A percentile compares a stretch with the other conserved stretches of the same genome.
Evolutionary conservation across 2,113 vertebrate species (phyloP).

Genomic region (Oryzias melastigma): DNA sequence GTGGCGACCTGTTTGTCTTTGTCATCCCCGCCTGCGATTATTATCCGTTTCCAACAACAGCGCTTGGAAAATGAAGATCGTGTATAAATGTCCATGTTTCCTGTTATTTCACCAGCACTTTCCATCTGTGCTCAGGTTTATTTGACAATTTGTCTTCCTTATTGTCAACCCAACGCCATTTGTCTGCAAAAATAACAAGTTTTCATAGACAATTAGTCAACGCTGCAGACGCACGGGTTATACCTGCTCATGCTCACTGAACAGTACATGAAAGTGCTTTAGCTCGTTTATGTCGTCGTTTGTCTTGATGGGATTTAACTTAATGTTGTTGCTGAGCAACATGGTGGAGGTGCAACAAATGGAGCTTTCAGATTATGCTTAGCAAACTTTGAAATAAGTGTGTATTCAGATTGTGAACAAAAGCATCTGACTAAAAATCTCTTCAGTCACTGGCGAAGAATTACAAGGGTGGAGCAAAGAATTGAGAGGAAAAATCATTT

Average conservation of each 20-base stretch:
- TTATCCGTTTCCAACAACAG: not conserved
- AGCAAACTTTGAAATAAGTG: not conserved
- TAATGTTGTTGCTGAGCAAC: constrained; percentile 1
- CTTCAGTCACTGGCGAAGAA: too few species aligned
- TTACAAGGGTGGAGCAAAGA: too few species aligned
- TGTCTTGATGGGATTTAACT: not conserved
- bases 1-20: not conserved
- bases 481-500: too few species aligned
- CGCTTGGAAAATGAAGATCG: not conserved
- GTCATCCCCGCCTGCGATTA: not conserved
- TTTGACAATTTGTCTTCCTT: constrained; percentile 28
- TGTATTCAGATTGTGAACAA: not conserved
- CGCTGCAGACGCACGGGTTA: not conserved
- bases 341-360: not conserved
- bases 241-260: not conserved
- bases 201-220: constrained; percentile 2
- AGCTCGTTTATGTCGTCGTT: not conserved
- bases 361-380: not conserved
- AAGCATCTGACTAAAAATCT: too few species aligned
- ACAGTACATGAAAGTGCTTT: not conserved
- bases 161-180: constrained; percentile 23
- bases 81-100: constrained; percentile 4
- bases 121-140: constrained; percentile 7
- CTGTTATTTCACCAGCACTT: constrained; percentile 4
- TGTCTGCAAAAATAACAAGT: constrained; percentile 17